Base-by-base conservation (phyloP, 2,888 invertebrate species). In the Campoplex nolae region DNA sequence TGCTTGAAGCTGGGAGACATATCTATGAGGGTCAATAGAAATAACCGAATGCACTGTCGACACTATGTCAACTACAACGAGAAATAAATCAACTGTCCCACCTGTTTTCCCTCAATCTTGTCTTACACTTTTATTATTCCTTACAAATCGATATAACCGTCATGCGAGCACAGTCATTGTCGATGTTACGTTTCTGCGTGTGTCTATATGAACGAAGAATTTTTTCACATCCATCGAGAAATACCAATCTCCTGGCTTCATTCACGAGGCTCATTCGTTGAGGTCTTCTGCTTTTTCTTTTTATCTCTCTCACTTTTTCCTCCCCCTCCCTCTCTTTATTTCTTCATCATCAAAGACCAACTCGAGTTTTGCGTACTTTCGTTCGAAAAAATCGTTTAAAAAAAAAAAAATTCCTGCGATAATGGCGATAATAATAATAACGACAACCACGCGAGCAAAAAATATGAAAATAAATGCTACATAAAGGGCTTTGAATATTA, bases 211-310 rank as follows among this genome's bases (percentile, higher is more conserved):
- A 35, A 54, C 13, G 18, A 16, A 35, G 62, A 51, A 51, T 35
- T 23, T 81, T 86, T 81, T 67, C 74, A 81, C 84, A 87, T 82
- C 81, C 84, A 87, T 87, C 87, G 87, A 82, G 84, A 87, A 87
- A 87, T 87, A 84, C 84, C 82, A 87, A 87, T 87, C 74, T 75
- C 78, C 78, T 70, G 42, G 82, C 71, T 76, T 86, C 84, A 82
- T 86, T 86, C 80, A 77, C 76, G 75, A 86, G 83, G 65, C 58
- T 85, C 54, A 42, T 68, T 78, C 68, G n/a, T 42, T 54, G 56
- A 32, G 48, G 48, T 28, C 56, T 56, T 54, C 35, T 65, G 65
- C 67, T 58, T n/a, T 54, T 73, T 71, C 77, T 56, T 73, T 68
- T 28, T 77, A 56, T 28, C 38, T 56, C 32, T 7, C 71, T 42